Percentiles rank a stretch among this genome's conserved stretches.
Evolutionary conservation across 2,797 vertebrate genomes (phyloP).

Genomic region (Enteromius viviparus): DNA sequence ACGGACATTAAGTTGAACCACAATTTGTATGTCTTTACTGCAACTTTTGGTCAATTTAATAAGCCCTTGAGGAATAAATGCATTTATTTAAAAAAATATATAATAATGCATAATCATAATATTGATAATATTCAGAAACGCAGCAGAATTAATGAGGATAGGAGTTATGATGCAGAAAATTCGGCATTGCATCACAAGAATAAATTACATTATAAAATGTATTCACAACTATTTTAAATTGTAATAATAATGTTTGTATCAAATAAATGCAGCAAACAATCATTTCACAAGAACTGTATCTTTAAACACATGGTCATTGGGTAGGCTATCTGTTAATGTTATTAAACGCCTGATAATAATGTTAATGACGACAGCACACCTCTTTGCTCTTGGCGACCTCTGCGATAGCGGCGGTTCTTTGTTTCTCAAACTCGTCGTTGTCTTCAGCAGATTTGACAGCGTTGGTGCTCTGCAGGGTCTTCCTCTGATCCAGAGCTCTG

Average conservation of each 20-base stretch:
- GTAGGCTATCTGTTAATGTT: neutral
- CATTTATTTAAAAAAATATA: neutral
- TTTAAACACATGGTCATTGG: neutral
- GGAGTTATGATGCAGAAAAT: neutral
- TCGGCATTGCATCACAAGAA: neutral
- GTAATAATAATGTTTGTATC: neutral
- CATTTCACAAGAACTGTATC: neutral
- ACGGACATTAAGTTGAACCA: neutral
- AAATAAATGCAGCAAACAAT: neutral
- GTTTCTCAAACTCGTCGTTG: conserved; percentile 97
- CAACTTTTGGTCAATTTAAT: neutral
- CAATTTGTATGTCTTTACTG: neutral
- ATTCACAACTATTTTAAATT: neutral
- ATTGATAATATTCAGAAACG: neutral
- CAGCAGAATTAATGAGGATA: neutral
- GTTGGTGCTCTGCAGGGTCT: conserved; percentile 86
- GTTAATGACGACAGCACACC: conserved; percentile 69
- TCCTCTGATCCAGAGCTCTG: conserved; percentile 90
- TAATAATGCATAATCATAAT: neutral
- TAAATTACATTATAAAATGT: neutral
- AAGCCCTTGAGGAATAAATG: rapidly evolving
- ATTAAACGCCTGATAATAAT: neutral
- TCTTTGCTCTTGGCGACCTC: conserved; percentile 98
- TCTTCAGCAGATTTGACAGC: conserved; percentile 81
- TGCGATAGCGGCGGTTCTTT: conserved; percentile 94